Base-by-base conservation (phyloP, 1,140 invertebrate species). In the Himalopsyche phryganea region DNA sequence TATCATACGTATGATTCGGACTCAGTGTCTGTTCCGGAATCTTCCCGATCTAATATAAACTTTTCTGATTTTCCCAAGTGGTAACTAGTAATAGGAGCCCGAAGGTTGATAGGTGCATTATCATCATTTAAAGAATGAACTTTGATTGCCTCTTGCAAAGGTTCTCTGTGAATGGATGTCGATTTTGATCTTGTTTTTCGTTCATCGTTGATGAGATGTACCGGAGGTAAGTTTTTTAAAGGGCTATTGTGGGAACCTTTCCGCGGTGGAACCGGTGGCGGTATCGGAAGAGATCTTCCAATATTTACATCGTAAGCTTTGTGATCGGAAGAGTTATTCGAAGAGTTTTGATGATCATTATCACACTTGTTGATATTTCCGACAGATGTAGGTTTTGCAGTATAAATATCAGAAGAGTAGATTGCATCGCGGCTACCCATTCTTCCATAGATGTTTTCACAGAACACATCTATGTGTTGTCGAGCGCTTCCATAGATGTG, bases 231-330 rank as follows among this genome's bases (percentile, higher is more conserved):
- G 47, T 77, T 77, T 61, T 77, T 77, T 6, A 77, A 56, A 0
- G 75, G 70, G 56, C 71, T 67, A 58, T 76, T 72, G 58, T 77
- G 76, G n/a, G 75, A 68, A 69, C 72, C 71, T 53, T 77, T 77
- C 60, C 75, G 65, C 4, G 75, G 75, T 18, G 75, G 75, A 15
- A 77, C 75, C 1, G 75, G 75, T 42, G 75, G 75, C 3, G 74
- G 73, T 66, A 73, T 40, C n/a, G 68, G 49, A 70, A 70, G 1
- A 38, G 11, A 11, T 52, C 51, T 51, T 28, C n/a, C 28, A 10
- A 23, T 14, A 11, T 41, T 19, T n/a, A 14, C 23, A 6, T 50
- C 6, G 15, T 58, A 35, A 36, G 9, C 9, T 28, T 28, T 28
- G 9, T 28, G 23, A 28, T 28, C 23, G 23, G 23, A 9, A 28